phyloP scores from a whole-genome alignment of 2,888 invertebrate species.

The Dexiosoma caninum region DNA sequence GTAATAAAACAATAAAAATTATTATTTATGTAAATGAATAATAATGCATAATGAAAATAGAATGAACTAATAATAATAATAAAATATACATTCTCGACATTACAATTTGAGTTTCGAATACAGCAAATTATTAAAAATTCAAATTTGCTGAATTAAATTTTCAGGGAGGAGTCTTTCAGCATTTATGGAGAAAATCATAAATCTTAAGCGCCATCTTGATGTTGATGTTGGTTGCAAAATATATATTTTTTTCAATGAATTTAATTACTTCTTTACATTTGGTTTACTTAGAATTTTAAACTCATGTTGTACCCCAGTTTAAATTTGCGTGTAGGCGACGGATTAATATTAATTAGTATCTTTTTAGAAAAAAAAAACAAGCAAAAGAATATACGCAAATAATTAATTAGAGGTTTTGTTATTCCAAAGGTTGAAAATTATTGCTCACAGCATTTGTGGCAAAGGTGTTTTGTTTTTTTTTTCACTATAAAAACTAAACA shows the following conservation, averaged over 20 bases:
- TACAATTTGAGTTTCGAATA: conserved; percentile 4
- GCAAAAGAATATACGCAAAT: not conserved
- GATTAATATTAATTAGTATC: conserved; percentile 48
- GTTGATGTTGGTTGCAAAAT: conserved; percentile 26
- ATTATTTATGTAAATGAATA: conserved; percentile 38
- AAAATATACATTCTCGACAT: conserved; percentile 7
- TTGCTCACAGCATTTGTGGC: not conserved
- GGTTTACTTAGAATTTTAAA: not conserved
- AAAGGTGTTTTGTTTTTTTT: not conserved
- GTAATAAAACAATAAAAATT: not conserved
- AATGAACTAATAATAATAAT: too few relatives aligned
- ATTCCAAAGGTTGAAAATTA: not conserved
- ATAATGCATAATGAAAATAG: too few relatives aligned
- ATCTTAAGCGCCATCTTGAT: conserved; percentile 53
- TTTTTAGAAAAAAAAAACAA: not conserved
- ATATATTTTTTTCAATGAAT: conserved; percentile 20
- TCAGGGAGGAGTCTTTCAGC: conserved; percentile 33
- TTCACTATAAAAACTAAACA: too few relatives aligned
- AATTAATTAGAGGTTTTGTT: conserved; percentile 15
- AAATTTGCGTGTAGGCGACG: conserved; percentile 12
- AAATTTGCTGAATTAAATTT: not conserved
- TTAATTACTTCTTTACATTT: conserved; percentile 20
- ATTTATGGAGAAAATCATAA: conserved; percentile 2
- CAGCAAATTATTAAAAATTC: not conserved
- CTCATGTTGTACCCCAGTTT: not conserved